Evolutionary conservation across 2,888 invertebrate species (phyloP).

Genomic region (Rhopalosiphum nymphaeae): DNA sequence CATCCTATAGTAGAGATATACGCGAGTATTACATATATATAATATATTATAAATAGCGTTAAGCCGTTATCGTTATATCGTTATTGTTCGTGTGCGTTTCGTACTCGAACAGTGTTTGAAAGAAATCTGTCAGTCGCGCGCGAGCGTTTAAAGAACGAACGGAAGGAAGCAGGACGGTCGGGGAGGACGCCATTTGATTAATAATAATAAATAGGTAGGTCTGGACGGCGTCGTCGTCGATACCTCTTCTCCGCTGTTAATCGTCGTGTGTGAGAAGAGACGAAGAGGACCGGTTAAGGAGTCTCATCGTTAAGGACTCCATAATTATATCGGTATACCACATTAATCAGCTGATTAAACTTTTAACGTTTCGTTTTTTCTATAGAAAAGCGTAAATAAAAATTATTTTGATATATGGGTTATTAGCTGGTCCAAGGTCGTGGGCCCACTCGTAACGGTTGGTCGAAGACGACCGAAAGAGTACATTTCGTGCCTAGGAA

Average conservation of each 20-base stretch:
- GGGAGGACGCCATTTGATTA: slow-evolving; percentile 36
- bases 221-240: background rate
- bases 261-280: background rate
- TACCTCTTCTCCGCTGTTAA: background rate
- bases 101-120: slow-evolving; percentile 28
- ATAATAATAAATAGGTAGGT: slow-evolving; percentile 42
- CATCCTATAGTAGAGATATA: background rate
- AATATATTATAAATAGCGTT: background rate
- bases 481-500: background rate
- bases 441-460: slow-evolving; percentile 24
- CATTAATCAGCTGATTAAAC: background rate
- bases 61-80: background rate
- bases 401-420: background rate
- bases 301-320: background rate
- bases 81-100: slow-evolving; percentile 30
- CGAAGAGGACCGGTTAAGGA: background rate
- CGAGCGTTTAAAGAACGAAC: background rate
- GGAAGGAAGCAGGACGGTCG: background rate
- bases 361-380: background rate
- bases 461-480: slow-evolving; percentile 13
- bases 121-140: slow-evolving; percentile 55
- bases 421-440: slow-evolving; percentile 23
- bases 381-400: background rate
- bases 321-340: background rate
- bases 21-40: background rate